Percentiles rank a stretch among this genome's conserved stretches.
phyloP scores from a whole-genome alignment of 2,113 vertebrate genomes.

The Morone saxatilis region DNA sequence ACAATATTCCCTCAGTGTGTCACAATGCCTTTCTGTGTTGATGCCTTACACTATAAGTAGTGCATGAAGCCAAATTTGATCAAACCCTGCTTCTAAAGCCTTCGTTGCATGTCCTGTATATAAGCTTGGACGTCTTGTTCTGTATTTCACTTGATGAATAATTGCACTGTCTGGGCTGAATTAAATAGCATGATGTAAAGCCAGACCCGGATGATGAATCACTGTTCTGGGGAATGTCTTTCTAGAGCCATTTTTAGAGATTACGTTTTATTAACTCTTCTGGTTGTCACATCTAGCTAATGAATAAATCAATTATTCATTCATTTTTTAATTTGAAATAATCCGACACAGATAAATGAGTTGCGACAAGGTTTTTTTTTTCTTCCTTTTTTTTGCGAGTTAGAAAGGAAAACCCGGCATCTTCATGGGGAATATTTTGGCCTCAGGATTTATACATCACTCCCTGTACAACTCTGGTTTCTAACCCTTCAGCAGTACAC shows the following conservation, averaged over 20 bases:
- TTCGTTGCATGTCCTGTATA: not conserved
- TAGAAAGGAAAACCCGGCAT: conserved; percentile 47
- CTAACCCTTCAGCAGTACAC: not conserved
- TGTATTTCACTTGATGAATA: conserved; percentile 51
- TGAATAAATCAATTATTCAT: conserved; percentile 84
- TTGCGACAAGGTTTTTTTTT: conserved; percentile 11
- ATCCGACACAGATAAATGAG: conserved; percentile 62
- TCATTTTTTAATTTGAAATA: conserved; percentile 59
- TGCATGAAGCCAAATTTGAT: not conserved
- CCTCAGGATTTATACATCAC: not conserved
- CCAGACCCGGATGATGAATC: conserved; percentile 68
- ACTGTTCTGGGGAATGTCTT: conserved; percentile 57
- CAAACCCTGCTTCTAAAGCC: not conserved
- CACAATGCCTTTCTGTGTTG: not conserved
- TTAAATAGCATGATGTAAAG: conserved; percentile 53
- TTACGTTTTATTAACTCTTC: conserved; percentile 76
- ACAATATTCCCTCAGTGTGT: not conserved
- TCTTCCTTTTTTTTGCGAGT: not conserved
- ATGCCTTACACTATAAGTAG: not conserved
- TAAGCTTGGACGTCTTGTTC: not conserved
- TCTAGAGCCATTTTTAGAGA: conserved; percentile 80
- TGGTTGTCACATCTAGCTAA: conserved; percentile 75
- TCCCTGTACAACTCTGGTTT: not conserved
- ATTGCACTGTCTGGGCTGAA: conserved; percentile 10
- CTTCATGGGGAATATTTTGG: conserved; percentile 11